Percentiles rank a stretch among this genome's conserved stretches.
Conservation (phyloP, 2,797 vertebrate species). For the Euthynnus affinis region DNA sequence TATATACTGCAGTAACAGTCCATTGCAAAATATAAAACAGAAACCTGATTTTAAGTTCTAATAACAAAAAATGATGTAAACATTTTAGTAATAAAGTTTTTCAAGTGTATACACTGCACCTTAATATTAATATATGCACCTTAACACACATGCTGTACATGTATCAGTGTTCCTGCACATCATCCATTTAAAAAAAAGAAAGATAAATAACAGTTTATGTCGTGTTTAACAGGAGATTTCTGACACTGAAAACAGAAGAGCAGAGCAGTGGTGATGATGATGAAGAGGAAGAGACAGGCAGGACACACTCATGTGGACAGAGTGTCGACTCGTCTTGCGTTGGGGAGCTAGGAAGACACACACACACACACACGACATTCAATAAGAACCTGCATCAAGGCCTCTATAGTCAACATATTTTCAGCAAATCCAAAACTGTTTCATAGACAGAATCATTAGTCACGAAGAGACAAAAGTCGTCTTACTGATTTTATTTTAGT, state of each 20-base stretch:
- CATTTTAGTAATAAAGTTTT: neutral
- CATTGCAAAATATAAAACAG: neutral
- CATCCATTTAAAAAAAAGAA: neutral
- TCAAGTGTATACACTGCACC: neutral
- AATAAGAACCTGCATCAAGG: neutral
- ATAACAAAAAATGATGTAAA: neutral
- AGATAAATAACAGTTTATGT: constrained; percentile 14
- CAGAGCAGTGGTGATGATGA: neutral
- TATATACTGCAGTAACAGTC: neutral
- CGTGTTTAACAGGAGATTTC: constrained; percentile 25
- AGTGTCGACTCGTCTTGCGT: constrained; percentile 68
- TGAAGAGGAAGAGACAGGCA: constrained; percentile 15
- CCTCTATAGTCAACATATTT: constrained; percentile 14
- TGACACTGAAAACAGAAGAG: neutral
- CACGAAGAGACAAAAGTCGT: constrained; percentile 45
- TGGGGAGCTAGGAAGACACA: constrained; percentile 83
- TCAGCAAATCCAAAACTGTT: constrained; percentile 25
- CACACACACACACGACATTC: constrained; percentile 17
- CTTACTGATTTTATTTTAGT: constrained; percentile 41
- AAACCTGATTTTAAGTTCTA: neutral
- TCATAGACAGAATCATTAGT: constrained; percentile 43
- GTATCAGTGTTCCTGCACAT: neutral
- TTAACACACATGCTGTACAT: neutral
- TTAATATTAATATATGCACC: neutral
- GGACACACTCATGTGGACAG: constrained; percentile 69